These are phyloP conservation scores for Cinclus mexicanus DNA, from an alignment of 2,113 vertebrate genomes.

Conservation along the genomic window DNA sequence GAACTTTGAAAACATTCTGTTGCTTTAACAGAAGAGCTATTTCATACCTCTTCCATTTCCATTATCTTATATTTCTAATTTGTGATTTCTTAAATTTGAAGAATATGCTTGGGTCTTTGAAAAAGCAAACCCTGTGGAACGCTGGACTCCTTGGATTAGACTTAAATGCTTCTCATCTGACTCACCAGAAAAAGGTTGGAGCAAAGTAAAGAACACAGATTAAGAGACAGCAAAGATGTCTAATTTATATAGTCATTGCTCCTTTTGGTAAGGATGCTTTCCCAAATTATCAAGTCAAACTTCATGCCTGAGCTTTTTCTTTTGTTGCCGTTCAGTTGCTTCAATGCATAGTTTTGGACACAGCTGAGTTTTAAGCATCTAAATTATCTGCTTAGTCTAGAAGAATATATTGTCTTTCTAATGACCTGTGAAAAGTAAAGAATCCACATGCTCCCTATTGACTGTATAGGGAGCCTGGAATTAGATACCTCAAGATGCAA, in stretches of 20 bases:
- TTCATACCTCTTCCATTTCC: slow-evolving; percentile 3
- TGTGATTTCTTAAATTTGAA: slow-evolving; percentile 5
- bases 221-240: neutral
- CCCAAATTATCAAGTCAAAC: neutral
- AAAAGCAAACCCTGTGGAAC: neutral
- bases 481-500: neutral
- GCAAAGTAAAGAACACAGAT: neutral
- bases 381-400: neutral
- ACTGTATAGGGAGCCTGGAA: neutral
- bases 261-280: neutral
- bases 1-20: neutral
- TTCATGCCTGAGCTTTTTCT: neutral
- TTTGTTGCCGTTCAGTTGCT: neutral
- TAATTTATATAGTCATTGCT: neutral
- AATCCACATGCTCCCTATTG: neutral
- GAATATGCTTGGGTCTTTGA: neutral
- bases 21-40: neutral
- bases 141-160: neutral
- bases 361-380: neutral
- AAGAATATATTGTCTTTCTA: neutral
- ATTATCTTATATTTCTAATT: neutral
- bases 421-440: neutral
- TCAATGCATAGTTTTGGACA: neutral
- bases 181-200: neutral
- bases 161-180: neutral